Evolutionary conservation across 2,888 invertebrate species (phyloP).

Genomic region (Drosophila mimica): DNA sequence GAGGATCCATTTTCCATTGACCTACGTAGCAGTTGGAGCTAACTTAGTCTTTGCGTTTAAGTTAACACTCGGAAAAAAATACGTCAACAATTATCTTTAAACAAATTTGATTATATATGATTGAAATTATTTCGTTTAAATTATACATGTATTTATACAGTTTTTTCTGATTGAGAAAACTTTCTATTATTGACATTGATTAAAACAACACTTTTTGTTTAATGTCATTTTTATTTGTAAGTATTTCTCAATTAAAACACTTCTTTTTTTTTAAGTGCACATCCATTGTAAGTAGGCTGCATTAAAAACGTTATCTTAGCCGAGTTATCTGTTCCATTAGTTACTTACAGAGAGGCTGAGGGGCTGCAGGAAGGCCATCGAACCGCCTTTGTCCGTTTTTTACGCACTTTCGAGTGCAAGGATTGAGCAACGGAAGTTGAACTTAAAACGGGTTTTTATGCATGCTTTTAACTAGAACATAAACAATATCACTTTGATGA

Average conservation of each 20-base stretch:
- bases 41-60: conserved; percentile 26
- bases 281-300: conserved; percentile 20
- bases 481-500: conserved; percentile 56
- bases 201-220: neutral
- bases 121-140: neutral
- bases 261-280: neutral
- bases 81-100: neutral
- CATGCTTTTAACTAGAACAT: conserved; percentile 66
- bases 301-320: conserved; percentile 42
- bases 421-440: conserved; percentile 52
- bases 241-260: neutral
- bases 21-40: conserved; percentile 62
- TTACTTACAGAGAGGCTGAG: neutral
- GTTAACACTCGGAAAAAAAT: conserved; percentile 13
- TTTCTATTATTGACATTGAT: neutral
- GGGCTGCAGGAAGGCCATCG: conserved; percentile 18
- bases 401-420: conserved; percentile 46
- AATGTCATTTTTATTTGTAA: neutral
- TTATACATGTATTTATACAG: neutral
- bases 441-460: conserved; percentile 54
- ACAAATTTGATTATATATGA: neutral
- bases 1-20: conserved; percentile 71
- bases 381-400: conserved; percentile 20
- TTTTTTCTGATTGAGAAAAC: neutral
- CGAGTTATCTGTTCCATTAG: conserved; percentile 36